Evolutionary conservation across 2,888 invertebrate genomes (phyloP), one percentile per base, ranked within the genome.

Genomic region (Trachelus troglodyta): DNA sequence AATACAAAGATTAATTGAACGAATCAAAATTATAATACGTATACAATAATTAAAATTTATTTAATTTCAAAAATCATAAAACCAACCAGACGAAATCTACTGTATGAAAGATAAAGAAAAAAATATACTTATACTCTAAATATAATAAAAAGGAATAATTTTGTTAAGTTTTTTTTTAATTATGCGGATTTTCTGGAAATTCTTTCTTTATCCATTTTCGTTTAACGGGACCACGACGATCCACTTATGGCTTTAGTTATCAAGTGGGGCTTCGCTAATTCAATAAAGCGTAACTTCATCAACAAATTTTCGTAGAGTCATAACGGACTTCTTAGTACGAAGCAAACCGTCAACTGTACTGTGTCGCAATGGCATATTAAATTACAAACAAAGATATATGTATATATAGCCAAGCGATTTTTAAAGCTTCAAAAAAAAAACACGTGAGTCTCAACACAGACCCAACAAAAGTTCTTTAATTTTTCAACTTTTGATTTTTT

Each of bases 201-300:
- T 75, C n/a, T 34, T 56, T 75, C 56, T 33, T 31, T 81, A 80
- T 77, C 82, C 80, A 34, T 82, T 84, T 85, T 73, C 79, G 83
- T 84, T 87, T 83, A 86, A 86, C 84, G 84, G 83, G 83, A 81
- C 74, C 83, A 80, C 82, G 80, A 80, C 77, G 88, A 91, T 90
- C 89, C 81, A 82, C 86, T 91, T 91, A 91, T 77, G 85, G 84
- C 83, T 85, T 82, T 83, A 80, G 76, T 80, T 82, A 82, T 81
- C 78, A 79, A 77, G 81, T 87, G 83, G 79, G 90, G 91, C 86
- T 91, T 91, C 91, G 73, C 73, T 89, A 91, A 91, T 84, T 90
- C 81, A 87, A 91, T 91, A 90, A 90, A 75, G 73, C 79, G 79
- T 87, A 89, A 89, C 83, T 84, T 87, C 85, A 89, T 89, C 88